Evolutionary conservation across 1,140 invertebrate genomes (phyloP), one percentile per base, ranked within the genome.

Genomic region (Heliconius himera): DNA sequence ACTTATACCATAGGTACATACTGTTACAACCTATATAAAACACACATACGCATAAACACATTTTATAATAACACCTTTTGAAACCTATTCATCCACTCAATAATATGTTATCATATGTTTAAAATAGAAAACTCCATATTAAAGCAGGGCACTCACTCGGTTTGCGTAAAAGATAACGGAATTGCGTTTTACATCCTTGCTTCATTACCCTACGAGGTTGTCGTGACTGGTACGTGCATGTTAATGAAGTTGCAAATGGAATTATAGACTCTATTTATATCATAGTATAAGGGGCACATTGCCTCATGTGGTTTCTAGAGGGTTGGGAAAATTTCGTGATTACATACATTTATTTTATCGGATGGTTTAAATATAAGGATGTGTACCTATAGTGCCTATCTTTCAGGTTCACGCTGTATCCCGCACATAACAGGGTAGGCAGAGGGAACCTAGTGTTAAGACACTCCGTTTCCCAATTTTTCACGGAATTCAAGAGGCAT

Each of bases 111-210:
- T 29, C n/a, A 22, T 3, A 26, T 26, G 22, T 13, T 60, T 66
- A 71, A 56, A 38, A 66, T 70, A 70, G 38, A 70, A 76, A 76
- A 76, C 26, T 22, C n/a, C 74, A 41, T 49, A 71, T 46, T 56
- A 41, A 41, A 26, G 13, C 8, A 16, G 13, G 36, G 56, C 20
- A 70, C 74, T n/a, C n/a, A n/a, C n/a, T 70, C 8, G 46, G 56
- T 76, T 76, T 76, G 38, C 51, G 74, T 76, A 49, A 76, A 33
- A 76, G 66, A 76, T 76, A 76, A 76, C 75, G 13, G 26, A 70
- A 49, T 76, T 76, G 54, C 38, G 75, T 36, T 71, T 76, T 76
- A 70, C 66, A 70, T 71, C 66, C 75, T 76, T 36, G 66, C 75
- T 51, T 49, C 60, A 76, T 71, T 70, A 76, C 51, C 41, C 70